phyloP scores from a whole-genome alignment of 2,113 vertebrate genomes.

The Lophius piscatorius region DNA sequence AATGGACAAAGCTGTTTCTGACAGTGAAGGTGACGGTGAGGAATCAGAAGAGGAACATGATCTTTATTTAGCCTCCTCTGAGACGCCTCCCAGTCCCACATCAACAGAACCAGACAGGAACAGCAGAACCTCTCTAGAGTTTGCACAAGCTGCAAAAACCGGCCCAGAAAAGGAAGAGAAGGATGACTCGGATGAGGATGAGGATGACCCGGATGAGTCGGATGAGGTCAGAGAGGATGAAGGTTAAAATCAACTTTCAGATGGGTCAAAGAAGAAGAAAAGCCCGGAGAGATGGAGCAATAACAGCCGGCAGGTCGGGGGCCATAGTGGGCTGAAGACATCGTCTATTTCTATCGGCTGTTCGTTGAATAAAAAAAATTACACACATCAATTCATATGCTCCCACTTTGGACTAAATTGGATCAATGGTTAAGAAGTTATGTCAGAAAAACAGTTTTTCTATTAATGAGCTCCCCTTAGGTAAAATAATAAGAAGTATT shows the following conservation, averaged over 20 bases:
- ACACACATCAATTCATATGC: too few species aligned
- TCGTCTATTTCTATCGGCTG: too few species aligned
- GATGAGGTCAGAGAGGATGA: not conserved
- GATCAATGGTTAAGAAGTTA: too few species aligned
- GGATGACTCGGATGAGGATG: not conserved
- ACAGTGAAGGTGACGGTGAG: not conserved
- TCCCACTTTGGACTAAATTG: too few species aligned
- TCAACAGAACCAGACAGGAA: not conserved
- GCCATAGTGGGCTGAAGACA: too few species aligned
- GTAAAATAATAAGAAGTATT: too few species aligned
- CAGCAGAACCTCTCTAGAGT: accelerated
- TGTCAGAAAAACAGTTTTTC: too few species aligned
- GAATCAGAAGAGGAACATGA: not conserved
- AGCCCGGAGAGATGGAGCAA: not conserved
- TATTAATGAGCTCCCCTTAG: too few species aligned
- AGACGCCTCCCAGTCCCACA: not conserved
- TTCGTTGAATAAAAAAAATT: too few species aligned
- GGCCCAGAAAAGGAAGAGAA: not conserved
- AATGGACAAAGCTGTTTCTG: not conserved
- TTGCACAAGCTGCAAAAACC: accelerated
- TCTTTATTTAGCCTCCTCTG: not conserved
- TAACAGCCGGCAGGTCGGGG: too few species aligned
- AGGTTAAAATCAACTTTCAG: not conserved
- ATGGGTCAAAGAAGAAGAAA: not conserved
- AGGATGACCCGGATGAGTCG: not conserved